Evolutionary conservation across 2,888 invertebrate genomes (phyloP), one percentile per base, ranked within the genome.

Genomic region (Arctia plantaginis): DNA sequence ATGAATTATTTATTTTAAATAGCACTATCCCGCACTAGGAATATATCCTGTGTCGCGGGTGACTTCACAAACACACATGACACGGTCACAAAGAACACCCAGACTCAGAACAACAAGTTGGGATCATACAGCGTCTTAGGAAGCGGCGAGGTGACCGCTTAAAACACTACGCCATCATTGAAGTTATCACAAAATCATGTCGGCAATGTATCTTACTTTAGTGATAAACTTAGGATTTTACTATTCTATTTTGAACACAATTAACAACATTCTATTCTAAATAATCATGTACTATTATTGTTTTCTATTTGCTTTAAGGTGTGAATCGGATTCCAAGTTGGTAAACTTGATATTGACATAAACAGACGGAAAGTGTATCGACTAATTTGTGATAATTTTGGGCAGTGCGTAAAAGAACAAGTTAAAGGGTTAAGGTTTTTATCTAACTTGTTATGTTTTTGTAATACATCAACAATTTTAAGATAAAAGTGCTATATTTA

Each of bases 361-460:
- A 62, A 18, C 62, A 62, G 18, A 27, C 30, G 18, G 15, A 15
- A 62, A 30, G 30, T 30, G 33, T 47, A 18, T 67, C 67, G 47
- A 30, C 20, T 44, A 23, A 33, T 7, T 33, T 67, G 47, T 23
- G 23, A 13, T 67, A 33, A 30, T 47, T 47, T 23, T 30, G 18
- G 20, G 44, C 30, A 33, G 33, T 23, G 68, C 23, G 33, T 51
- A 33, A 30, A 23, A 23, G n/a, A 51, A n/a, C 10, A 55, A 55
- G 15, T 69, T 12, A 20, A 41, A 27, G 59, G 69, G 69, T 59
- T 59, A 41, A 59, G 18, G 7, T 39, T 4, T 39, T 59, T 59
- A 69, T 69, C 69, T 39, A 12, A 39, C 3, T 35, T 55, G n/a
- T 51, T 35, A 23, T n/a, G 35, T 55, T 69, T 69, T 69, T 44